These are phyloP conservation scores for Stenotaenia linearis DNA, from an alignment of 2,888 invertebrate species.

Conservation along the genomic window DNA sequence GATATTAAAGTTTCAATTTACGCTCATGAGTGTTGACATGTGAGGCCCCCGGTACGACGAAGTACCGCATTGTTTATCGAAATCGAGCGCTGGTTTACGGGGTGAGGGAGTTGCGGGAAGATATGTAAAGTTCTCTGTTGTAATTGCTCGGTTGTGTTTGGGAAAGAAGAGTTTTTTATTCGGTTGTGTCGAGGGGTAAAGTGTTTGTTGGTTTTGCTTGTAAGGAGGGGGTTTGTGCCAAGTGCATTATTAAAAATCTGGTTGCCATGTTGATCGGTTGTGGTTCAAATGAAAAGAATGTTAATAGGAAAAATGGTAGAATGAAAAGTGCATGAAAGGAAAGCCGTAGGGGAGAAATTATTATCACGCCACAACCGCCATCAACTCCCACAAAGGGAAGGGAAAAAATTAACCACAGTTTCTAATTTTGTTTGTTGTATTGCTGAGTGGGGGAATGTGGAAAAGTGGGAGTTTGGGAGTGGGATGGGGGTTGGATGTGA, in stretches of 20 bases:
- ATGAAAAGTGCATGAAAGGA: slow-evolving; percentile 29
- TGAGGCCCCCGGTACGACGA: not conserved
- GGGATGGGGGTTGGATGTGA: too few relatives aligned
- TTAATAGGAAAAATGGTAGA: slow-evolving; percentile 26
- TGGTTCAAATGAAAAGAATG: slow-evolving; percentile 27
- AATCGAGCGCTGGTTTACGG: not conserved
- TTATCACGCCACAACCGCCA: not conserved
- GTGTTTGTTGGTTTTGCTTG: not conserved
- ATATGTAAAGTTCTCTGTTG: not conserved
- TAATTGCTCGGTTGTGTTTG: not conserved
- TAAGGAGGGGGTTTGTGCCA: not conserved
- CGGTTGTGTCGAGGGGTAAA: not conserved
- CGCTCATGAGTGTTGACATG: slow-evolving; percentile 26
- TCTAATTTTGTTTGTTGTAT: not conserved
- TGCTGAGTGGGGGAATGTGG: too few relatives aligned
- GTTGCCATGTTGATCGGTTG: slow-evolving; percentile 24
- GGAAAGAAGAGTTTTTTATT: not conserved
- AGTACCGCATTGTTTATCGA: not conserved
- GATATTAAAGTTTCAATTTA: slow-evolving; percentile 26
- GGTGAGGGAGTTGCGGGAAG: not conserved
- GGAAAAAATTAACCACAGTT: not conserved
- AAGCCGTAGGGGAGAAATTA: not conserved
- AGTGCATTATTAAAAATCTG: slow-evolving; percentile 26
- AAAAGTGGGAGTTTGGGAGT: too few relatives aligned
- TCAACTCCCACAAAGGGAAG: not conserved